Evolutionary conservation across 2,888 invertebrate species (phyloP).

Genomic region (Cantharis flavilabris): DNA sequence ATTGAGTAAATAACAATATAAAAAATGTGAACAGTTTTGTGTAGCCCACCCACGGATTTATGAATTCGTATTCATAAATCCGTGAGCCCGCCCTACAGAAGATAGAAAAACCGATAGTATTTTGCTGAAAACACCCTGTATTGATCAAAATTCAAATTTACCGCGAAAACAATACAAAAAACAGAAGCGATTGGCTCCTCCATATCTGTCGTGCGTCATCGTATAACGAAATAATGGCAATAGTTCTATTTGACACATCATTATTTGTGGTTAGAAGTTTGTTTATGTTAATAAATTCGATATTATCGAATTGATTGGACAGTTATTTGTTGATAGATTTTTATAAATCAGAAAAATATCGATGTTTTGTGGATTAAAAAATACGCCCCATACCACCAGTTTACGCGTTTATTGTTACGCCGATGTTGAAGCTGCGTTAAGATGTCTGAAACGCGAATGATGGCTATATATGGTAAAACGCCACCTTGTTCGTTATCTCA

Average conservation of each 20-base stretch:
- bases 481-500: conserved; percentile 77
- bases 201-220: too few species aligned
- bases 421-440: background rate
- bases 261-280: background rate
- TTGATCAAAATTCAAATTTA: background rate
- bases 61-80: too few species aligned
- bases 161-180: too few species aligned
- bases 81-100: too few species aligned
- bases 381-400: background rate
- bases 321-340: background rate
- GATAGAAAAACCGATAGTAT: too few species aligned
- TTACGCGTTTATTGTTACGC: background rate
- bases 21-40: too few species aligned
- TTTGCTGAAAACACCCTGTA: background rate
- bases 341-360: background rate
- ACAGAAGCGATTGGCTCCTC: too few species aligned
- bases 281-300: background rate
- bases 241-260: background rate
- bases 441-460: conserved; percentile 76
- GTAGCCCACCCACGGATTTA: too few species aligned
- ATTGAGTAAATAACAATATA: too few species aligned
- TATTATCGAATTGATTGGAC: background rate
- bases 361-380: background rate
- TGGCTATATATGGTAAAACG: conserved; percentile 72
- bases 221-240: background rate